A percentile compares a stretch with the other conserved stretches of the same genome.
Conservation (phyloP, 2,888 invertebrate species). For the Dryocosmus kuriphilus region DNA sequence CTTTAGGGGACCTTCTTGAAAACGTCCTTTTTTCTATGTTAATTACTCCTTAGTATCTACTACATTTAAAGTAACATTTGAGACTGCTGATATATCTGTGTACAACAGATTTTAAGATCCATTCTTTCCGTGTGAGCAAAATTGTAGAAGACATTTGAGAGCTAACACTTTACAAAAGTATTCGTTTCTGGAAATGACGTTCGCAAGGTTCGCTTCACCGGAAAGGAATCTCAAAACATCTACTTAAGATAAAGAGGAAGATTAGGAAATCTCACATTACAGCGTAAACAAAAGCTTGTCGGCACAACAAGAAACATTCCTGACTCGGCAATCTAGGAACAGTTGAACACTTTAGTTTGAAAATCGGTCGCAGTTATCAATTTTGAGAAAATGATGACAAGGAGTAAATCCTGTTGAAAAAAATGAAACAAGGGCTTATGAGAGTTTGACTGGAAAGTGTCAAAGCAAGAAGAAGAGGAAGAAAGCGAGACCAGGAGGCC, state of each 20-base stretch:
- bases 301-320: neutral
- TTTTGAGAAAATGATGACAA: too few species aligned
- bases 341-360: neutral
- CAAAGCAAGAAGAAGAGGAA: neutral
- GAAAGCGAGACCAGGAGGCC: neutral
- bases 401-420: neutral
- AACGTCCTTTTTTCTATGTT: too few species aligned
- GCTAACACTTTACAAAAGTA: neutral
- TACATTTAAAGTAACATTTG: too few species aligned
- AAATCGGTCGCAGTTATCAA: neutral
- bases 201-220: neutral
- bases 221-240: constrained; percentile 28
- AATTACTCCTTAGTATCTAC: too few species aligned
- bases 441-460: neutral
- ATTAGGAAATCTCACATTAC: constrained; percentile 31
- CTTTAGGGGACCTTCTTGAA: too few species aligned
- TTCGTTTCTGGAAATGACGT: neutral
- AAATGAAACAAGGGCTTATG: neutral
- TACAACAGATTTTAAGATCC: too few species aligned
- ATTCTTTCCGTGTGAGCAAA: neutral
- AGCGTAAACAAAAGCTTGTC: neutral
- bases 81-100: too few species aligned
- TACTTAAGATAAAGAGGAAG: constrained; percentile 26
- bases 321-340: neutral
- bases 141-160: neutral